Conservation (phyloP, 2,888 invertebrate genomes). For the Agonopterix heracliana region DNA sequence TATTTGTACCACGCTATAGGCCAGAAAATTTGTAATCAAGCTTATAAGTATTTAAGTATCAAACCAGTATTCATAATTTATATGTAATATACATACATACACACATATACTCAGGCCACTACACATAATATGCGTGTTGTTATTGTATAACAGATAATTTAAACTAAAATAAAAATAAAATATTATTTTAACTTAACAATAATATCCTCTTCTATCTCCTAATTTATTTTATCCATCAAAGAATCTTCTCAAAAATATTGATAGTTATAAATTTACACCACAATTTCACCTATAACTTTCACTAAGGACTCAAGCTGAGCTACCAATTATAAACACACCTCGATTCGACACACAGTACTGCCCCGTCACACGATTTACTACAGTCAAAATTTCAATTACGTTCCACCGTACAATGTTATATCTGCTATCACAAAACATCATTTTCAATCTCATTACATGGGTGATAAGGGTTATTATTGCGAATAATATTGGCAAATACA, state of each 20-base stretch:
- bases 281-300: conserved; percentile 3
- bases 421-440: neutral
- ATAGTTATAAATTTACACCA: neutral
- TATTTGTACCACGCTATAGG: too few relatives aligned
- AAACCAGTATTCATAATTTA: too few relatives aligned
- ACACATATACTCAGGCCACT: too few relatives aligned
- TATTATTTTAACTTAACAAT: too few relatives aligned
- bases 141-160: too few relatives aligned
- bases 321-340: conserved; percentile 43
- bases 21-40: too few relatives aligned
- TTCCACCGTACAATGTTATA: conserved; percentile 15
- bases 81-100: too few relatives aligned
- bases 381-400: conserved; percentile 74
- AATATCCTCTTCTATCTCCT: too few relatives aligned
- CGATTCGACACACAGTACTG: conserved; percentile 47
- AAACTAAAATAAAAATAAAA: too few relatives aligned
- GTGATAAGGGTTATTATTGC: neutral
- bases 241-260: conserved; percentile 1
- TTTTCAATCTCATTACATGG: neutral
- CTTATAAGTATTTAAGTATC: too few relatives aligned
- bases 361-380: conserved; percentile 68
- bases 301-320: conserved; percentile 44
- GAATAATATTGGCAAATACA: conserved; percentile 6
- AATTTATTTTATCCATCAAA: conserved; percentile 4
- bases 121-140: too few relatives aligned